These are phyloP conservation scores for Edolisoma coerulescens DNA, from an alignment of 2,113 vertebrate genomes.

Conservation along the genomic window DNA sequence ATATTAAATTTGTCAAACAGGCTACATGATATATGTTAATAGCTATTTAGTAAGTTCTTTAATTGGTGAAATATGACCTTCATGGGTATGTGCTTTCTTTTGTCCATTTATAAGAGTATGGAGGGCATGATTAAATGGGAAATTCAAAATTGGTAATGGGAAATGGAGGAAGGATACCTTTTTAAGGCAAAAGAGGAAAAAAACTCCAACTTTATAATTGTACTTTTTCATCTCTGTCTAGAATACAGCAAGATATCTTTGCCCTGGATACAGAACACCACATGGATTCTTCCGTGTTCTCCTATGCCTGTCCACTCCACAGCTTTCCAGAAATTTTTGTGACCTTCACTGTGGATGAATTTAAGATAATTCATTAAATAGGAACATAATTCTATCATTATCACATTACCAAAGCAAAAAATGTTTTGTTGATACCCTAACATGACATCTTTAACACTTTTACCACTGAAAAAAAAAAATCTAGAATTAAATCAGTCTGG, in stretches of 20 bases:
- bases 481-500: background rate
- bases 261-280: constrained; percentile 11
- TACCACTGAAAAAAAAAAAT: background rate
- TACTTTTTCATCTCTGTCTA: background rate
- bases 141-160: background rate
- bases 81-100: background rate
- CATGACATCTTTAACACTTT: background rate
- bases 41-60: background rate
- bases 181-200: background rate
- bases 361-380: background rate
- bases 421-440: background rate
- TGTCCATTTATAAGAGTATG: background rate
- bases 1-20: background rate
- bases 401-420: background rate
- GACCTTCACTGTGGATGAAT: background rate
- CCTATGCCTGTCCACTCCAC: background rate
- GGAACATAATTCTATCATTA: background rate
- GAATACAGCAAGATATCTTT: background rate
- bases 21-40: background rate
- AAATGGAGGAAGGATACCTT: background rate
- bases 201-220: background rate
- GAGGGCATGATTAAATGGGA: background rate
- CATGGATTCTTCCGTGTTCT: background rate
- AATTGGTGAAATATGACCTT: background rate
- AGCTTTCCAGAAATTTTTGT: constrained; percentile 33